Base-by-base conservation (phyloP, 2,888 invertebrate genomes). In the Apotomis betuletana region DNA sequence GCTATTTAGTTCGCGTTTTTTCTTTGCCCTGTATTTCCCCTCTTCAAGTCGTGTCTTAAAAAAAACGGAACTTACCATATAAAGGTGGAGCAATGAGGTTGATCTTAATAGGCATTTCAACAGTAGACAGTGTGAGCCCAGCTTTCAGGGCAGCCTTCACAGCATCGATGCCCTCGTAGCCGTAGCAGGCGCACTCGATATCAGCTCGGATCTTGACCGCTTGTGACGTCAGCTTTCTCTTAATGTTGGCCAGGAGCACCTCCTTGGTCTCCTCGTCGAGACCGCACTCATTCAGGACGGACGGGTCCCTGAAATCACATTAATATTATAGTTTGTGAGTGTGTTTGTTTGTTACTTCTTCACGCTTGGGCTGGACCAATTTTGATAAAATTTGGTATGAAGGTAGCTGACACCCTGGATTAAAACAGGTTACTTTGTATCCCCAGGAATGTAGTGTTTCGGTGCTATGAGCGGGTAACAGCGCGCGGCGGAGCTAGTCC, bases 101-200 rank as follows among this genome's bases (percentile, higher is more conserved):
- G 80, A 99, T 99, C 95, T 98, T 99, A 80, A 99, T 98, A 0
- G 99, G 99, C 91, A 99, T 94, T 79, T 98, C 98, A 79, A 97
- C 96, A 0, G 98, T 98, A 4, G 99, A 98, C 67, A 98, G 94
- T 55, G 97, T 96, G 52, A 99, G 95, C 1, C 99, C 99, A 76
- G 97, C 95, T 87, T 96, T 96, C 55, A 99, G 92, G 0, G 99
- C 98, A 58, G 96, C 94, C 87, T 99, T 98, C 0, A 99, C 99
- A 4, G 99, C 99, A 92, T 99, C 99, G 77, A 99, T 99, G 44
- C 99, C 99, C 88, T 99, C 99, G 84, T 99, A 99, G 1, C 98
- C 92, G 1, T 92, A 92, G 81, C 92, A 92, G 0, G 92, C 92
- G 52, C 92, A 92, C 73, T 92, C 92, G 69, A 92, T 92, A 71